phyloP scores from a whole-genome alignment of 2,888 invertebrate species.

The Orchesella flavescens region DNA sequence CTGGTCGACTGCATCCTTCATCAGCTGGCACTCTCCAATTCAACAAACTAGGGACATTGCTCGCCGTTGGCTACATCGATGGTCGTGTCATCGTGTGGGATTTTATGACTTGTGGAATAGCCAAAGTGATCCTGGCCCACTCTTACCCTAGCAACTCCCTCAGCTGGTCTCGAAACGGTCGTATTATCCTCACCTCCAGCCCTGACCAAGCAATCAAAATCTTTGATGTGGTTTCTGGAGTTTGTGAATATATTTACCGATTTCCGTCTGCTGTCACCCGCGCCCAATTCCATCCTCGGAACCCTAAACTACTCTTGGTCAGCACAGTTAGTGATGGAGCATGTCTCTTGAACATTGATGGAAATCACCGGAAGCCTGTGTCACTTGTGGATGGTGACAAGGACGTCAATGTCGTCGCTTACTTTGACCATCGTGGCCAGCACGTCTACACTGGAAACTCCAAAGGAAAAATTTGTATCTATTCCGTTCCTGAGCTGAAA shows the following conservation, averaged over 20 bases:
- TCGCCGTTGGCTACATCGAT: constrained; percentile 99
- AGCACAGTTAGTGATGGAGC: constrained; percentile 98
- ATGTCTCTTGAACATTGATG: constrained; percentile 89
- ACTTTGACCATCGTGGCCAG: constrained; percentile 95
- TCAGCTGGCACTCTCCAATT: constrained; percentile 95
- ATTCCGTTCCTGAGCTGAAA: constrained; percentile 79
- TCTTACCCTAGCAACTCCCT: constrained; percentile 94
- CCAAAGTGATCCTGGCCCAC: constrained; percentile 97
- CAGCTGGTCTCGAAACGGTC: constrained; percentile 80
- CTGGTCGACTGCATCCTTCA: constrained; percentile 84
- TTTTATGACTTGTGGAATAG: constrained; percentile 96
- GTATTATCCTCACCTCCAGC: constrained; percentile 88
- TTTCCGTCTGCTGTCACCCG: constrained; percentile 78
- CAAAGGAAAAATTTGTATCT: constrained; percentile 91
- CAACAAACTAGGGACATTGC: constrained; percentile 92
- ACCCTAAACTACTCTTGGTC: constrained; percentile 88
- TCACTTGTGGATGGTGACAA: constrained; percentile 98
- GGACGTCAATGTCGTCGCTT: constrained; percentile 96
- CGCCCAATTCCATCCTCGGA: constrained; percentile 96
- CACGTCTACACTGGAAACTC: constrained; percentile 97
- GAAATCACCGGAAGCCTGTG: constrained; percentile 87
- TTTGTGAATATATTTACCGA: constrained; percentile 91
- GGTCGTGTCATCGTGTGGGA: constrained; percentile 99
- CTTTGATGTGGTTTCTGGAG: constrained; percentile 95
- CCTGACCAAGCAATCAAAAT: constrained; percentile 98